These are phyloP conservation scores for Eupeodes latifasciatus DNA, from an alignment of 2,888 invertebrate genomes.

Conservation along the genomic window DNA sequence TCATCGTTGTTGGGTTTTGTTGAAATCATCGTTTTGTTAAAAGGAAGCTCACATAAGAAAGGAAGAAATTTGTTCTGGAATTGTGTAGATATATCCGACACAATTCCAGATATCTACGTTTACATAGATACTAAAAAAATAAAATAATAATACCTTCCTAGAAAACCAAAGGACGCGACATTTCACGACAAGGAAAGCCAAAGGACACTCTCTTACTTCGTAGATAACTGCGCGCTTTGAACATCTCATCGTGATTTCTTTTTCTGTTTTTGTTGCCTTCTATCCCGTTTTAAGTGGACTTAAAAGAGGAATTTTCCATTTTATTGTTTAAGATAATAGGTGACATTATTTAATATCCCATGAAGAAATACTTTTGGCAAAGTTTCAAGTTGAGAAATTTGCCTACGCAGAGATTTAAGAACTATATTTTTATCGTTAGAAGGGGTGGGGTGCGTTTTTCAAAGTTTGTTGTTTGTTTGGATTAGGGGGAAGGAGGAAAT, in stretches of 20 bases:
- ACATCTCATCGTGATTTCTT: constrained; percentile 13
- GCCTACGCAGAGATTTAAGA: not conserved
- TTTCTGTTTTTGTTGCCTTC: not conserved
- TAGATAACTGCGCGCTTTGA: not conserved
- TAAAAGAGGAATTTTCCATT: constrained; percentile 1
- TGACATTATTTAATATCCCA: not conserved
- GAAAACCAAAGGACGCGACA: constrained; percentile 17
- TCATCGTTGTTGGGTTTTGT: constrained; percentile 12
- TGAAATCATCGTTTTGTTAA: not conserved
- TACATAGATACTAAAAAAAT: not conserved
- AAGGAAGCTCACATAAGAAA: constrained; percentile 8
- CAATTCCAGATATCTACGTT: constrained; percentile 6
- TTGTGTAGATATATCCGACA: constrained; percentile 3
- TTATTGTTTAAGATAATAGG: constrained; percentile 16
- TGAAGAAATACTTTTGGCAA: not conserved
- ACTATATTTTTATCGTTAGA: not conserved
- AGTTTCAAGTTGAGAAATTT: not conserved
- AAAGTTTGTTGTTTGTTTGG: not conserved
- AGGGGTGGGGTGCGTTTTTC: not conserved
- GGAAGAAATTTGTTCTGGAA: constrained; percentile 32
- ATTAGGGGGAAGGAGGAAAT: no score
- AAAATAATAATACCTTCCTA: not conserved
- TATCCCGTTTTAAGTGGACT: not conserved
- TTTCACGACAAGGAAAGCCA: constrained; percentile 19
- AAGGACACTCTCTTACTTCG: constrained; percentile 6